Evolutionary conservation across 2,888 invertebrate species (phyloP), one percentile per base, ranked within the genome.

Genomic region (Vannuccia rotundouncinata): DNA sequence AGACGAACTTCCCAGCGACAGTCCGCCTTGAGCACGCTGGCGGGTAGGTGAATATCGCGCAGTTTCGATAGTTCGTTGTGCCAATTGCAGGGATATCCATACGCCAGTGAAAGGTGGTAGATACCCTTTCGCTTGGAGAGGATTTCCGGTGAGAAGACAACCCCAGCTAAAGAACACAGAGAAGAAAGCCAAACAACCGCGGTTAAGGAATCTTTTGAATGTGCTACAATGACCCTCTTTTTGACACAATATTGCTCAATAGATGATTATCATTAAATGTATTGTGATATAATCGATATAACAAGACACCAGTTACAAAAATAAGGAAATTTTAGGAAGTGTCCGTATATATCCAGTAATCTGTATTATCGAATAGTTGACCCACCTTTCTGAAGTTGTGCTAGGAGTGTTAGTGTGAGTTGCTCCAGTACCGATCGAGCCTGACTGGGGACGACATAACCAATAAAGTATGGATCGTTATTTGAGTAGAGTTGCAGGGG

Each of bases 1-100:
- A 80, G 80, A 29, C 29, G 80, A 5, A 79, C 27, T 29, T 81
- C 60, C 80, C 79, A 80, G 17, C 80, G 77, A 31, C 30, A 80
- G 27, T 80, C 30, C 22, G 30, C 79, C 73, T 28, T 76, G 27
- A 79, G 29, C 17, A 79, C 1, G 25, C 27, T 31, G 22, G 29
- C 66, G 29, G 29, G 27, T n/a, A 31, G 1, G 31, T 76, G 74
- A 5, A 79, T 1, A 22, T 29, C 22, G 29, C 28, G 22, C 1
- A 77, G 31, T 22, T n/a, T 1, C 0, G 59, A 59, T 27, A 74
- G 22, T 17, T 78, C 28, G 2, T 28, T 13, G 59, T 60, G 28
- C 78, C 78, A 78, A 45, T 59, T 17, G 25, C 60, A 25, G 28
- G 59, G 30, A 5, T 60, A 78, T 10, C 78, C 78, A 22, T 78